Conservation (phyloP, 2,113 vertebrate species). For the Picathartes gymnocephalus region DNA sequence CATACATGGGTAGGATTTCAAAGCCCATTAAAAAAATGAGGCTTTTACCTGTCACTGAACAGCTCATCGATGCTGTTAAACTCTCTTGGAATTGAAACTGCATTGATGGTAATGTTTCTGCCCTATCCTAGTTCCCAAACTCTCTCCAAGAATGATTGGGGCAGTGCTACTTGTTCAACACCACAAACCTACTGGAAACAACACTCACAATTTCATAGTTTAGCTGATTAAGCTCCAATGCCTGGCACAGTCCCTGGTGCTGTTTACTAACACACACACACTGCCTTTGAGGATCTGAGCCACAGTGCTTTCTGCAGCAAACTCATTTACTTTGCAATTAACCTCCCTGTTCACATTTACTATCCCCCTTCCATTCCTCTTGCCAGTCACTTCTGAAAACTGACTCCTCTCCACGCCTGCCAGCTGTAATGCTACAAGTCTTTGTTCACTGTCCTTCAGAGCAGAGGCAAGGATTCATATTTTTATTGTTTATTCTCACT, state of each 20-base stretch:
- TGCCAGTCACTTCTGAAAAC: background rate
- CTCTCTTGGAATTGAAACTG: background rate
- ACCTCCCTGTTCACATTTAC: background rate
- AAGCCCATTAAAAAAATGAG: background rate
- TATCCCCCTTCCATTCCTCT: background rate
- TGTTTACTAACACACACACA: background rate
- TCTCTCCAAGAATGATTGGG: background rate
- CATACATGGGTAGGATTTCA: background rate
- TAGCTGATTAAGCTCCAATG: background rate
- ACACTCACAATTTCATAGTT: background rate
- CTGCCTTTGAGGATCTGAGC: background rate
- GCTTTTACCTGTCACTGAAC: background rate
- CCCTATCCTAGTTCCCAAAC: background rate
- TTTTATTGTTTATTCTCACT: background rate
- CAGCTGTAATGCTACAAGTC: background rate
- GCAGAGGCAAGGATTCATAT: background rate
- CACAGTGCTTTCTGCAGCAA: background rate
- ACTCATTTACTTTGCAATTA: slow-evolving; percentile 28
- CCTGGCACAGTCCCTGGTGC: background rate
- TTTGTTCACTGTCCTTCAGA: slow-evolving; percentile 5
- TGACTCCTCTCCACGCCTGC: background rate
- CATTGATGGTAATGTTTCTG: background rate
- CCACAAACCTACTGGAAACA: background rate
- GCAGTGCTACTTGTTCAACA: background rate
- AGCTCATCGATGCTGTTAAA: background rate